These are phyloP conservation scores for Scaptomyza polygonia DNA, from an alignment of 2,888 invertebrate genomes.

Conservation along the genomic window DNA sequence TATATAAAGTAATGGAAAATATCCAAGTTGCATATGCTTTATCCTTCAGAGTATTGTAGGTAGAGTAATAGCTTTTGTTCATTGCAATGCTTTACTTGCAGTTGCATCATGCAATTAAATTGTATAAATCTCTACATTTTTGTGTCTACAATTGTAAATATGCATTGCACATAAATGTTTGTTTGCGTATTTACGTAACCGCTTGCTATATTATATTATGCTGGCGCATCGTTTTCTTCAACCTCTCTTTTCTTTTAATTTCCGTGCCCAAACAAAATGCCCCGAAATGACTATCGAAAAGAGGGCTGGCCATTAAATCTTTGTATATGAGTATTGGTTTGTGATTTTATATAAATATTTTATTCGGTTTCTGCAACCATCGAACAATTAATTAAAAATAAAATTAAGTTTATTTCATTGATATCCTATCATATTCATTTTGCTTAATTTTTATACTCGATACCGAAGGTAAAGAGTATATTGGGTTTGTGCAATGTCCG, in stretches of 20 bases:
- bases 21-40: neutral
- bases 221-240: slow-evolving; percentile 5
- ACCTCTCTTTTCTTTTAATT: slow-evolving; percentile 1
- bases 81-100: neutral
- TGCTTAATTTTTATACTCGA: too few relatives aligned
- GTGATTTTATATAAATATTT: too few relatives aligned
- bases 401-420: too few relatives aligned
- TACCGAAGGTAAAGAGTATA: too few relatives aligned
- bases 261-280: neutral
- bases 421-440: too few relatives aligned
- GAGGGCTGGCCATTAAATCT: too few relatives aligned
- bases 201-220: slow-evolving; percentile 2
- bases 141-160: neutral
- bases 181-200: neutral
- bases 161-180: neutral
- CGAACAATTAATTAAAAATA: too few relatives aligned
- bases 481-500: too few relatives aligned
- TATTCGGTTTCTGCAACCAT: too few relatives aligned
- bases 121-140: slow-evolving; percentile 3
- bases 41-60: neutral
- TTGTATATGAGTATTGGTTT: too few relatives aligned
- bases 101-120: slow-evolving; percentile 13
- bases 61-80: neutral
- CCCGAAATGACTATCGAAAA: too few relatives aligned
- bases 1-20: too few relatives aligned